phyloP scores from a whole-genome alignment of 2,888 invertebrate species.

The Latheticus oryzae region DNA sequence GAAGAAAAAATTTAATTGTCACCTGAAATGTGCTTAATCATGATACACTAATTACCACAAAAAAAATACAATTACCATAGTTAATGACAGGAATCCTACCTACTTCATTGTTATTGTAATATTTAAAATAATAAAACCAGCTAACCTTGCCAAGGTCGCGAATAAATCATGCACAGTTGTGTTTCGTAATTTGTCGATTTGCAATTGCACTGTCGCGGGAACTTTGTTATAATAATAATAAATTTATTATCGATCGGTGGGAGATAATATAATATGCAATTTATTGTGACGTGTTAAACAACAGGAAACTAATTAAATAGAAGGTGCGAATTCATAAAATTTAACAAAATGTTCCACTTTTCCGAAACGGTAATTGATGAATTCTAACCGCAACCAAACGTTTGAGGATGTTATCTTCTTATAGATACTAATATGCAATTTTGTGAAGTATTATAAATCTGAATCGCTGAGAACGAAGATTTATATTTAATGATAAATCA shows the following conservation, averaged over 20 bases:
- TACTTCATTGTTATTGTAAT: constrained; percentile 38
- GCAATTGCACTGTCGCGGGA: constrained; percentile 37
- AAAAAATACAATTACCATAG: constrained; percentile 40
- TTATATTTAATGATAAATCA: constrained; percentile 20
- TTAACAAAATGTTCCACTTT: constrained; percentile 1
- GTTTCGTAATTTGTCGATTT: constrained; percentile 43
- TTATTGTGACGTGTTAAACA: constrained; percentile 24
- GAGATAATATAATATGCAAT: constrained; percentile 25
- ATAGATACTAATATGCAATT: constrained; percentile 13
- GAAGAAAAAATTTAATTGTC: constrained; percentile 34
- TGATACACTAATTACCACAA: constrained; percentile 29
- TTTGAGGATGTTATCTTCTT: background rate
- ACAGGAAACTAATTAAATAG: constrained; percentile 31
- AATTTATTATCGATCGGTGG: constrained; percentile 4
- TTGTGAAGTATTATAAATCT: constrained; percentile 20
- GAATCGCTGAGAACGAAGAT: constrained; percentile 8
- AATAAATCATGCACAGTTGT: constrained; percentile 45
- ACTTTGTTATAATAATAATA: constrained; percentile 26
- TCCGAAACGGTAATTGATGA: background rate
- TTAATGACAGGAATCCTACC: constrained; percentile 42
- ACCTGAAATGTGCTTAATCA: constrained; percentile 43
- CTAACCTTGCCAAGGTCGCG: constrained; percentile 47
- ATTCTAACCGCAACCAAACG: background rate
- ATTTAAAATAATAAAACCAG: constrained; percentile 43
- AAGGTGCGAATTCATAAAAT: constrained; percentile 23